Evolutionary conservation across 2,888 invertebrate species (phyloP).

Genomic region (Pterobdella sp.): DNA sequence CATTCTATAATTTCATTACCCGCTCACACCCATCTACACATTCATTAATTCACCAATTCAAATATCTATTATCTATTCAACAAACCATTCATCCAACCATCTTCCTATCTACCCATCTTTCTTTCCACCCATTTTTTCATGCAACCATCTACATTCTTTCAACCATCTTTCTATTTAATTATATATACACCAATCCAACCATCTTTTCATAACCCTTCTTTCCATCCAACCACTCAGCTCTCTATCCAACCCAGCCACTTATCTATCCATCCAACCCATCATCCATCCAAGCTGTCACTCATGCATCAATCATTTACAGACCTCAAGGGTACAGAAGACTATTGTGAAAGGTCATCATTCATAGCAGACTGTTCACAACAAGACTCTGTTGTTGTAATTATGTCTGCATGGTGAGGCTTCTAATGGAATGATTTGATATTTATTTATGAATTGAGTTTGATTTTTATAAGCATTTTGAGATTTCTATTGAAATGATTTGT

Average conservation of each 20-base stretch:
- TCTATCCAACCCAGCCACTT: not conserved
- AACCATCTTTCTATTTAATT: not conserved
- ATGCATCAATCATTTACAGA: not conserved
- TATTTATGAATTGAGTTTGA: not conserved
- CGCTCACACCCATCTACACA: not conserved
- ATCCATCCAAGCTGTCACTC: no score
- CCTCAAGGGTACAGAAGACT: not conserved
- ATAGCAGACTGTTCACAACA: conserved; percentile 4
- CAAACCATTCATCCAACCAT: no score
- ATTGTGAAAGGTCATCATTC: not conserved
- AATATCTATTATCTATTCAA: no score
- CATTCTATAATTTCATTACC: no score
- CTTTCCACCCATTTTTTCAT: not conserved
- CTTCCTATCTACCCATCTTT: not conserved
- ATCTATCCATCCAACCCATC: not conserved
- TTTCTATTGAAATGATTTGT: not conserved
- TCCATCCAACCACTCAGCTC: not conserved
- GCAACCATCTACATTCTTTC: not conserved
- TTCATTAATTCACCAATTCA: not conserved
- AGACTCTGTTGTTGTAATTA: not conserved
- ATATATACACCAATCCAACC: not conserved
- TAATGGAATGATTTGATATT: not conserved
- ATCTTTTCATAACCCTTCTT: not conserved
- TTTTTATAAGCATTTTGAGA: not conserved
- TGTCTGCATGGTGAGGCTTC: conserved; percentile 1